phyloP scores from a whole-genome alignment of 2,888 invertebrate species.

The Allophyes oxyacanthae region DNA sequence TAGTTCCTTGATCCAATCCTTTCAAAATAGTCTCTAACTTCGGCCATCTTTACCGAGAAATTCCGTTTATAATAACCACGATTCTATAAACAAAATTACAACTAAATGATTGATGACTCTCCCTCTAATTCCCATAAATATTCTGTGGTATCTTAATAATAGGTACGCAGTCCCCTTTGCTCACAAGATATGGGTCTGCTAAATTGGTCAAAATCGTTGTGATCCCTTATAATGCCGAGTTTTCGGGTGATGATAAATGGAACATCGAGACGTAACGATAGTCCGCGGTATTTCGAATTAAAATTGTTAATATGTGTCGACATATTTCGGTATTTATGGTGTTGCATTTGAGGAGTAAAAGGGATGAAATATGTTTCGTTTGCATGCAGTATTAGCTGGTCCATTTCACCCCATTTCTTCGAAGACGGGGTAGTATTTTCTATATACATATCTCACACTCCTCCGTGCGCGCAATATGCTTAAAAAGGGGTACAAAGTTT shows the following conservation, averaged over 20 bases:
- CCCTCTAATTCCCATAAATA: conserved; percentile 19
- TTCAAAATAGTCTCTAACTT: no score
- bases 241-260: conserved; percentile 63
- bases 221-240: conserved; percentile 65
- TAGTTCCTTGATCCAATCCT: no score
- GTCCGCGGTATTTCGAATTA: conserved; percentile 56
- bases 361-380: no score
- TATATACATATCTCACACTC: no score
- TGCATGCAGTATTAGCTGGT: no score
- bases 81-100: conserved; percentile 17
- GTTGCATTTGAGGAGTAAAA: background rate
- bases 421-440: no score
- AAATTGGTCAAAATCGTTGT: conserved; percentile 73
- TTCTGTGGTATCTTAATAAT: conserved; percentile 34
- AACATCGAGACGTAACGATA: conserved; percentile 36
- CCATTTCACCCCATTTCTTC: no score
- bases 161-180: conserved; percentile 36
- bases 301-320: conserved; percentile 60
- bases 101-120: conserved; percentile 25
- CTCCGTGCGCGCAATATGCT: no score
- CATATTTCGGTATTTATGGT: conserved; percentile 48
- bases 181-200: conserved; percentile 51
- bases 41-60: no score
- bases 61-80: background rate
- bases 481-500: no score